A percentile compares a stretch with the other conserved stretches of the same genome.
These are phyloP conservation scores for Rhinopomastus cyanomelas DNA, from an alignment of 2,113 vertebrate species.

Conservation along the genomic window DNA sequence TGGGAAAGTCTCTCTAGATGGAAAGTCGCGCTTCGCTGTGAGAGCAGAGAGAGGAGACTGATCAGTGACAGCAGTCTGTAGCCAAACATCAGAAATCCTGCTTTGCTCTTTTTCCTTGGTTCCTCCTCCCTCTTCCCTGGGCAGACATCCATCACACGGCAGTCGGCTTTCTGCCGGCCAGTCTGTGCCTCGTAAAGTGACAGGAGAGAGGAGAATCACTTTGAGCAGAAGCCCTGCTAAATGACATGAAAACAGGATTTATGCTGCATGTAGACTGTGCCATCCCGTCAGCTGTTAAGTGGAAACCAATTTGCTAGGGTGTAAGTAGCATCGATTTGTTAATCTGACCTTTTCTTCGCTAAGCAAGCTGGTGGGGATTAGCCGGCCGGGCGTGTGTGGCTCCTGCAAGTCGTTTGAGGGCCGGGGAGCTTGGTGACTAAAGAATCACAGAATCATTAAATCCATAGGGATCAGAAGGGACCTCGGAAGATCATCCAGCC, in stretches of 20 bases:
- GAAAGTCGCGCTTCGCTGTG: neutral
- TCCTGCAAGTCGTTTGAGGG: neutral
- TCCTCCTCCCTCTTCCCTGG: neutral
- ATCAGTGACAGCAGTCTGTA: neutral
- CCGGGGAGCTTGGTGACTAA: neutral
- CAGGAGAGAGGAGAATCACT: neutral
- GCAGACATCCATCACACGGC: slow-evolving; percentile 7
- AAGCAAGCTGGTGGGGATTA: slow-evolving; percentile 65
- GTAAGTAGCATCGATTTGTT: slow-evolving; percentile 71
- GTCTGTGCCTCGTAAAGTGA: slow-evolving; percentile 3
- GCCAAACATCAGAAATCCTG: neutral
- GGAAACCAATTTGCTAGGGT: slow-evolving; percentile 61
- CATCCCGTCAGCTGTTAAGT: slow-evolving; percentile 64
- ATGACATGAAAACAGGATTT: slow-evolving; percentile 52
- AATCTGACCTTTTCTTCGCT: slow-evolving; percentile 62
- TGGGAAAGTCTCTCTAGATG: neutral
- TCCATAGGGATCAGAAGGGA: no score
- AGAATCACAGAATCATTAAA: no score
- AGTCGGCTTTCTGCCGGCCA: slow-evolving; percentile 35
- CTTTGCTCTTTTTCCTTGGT: neutral
- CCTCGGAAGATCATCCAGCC: no score
- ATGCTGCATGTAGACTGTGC: slow-evolving; percentile 43
- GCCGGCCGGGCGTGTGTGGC: slow-evolving; percentile 16
- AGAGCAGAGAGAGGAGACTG: neutral
- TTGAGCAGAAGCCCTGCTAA: slow-evolving; percentile 13